A percentile compares a stretch with the other conserved stretches of the same genome.
Evolutionary conservation across 2,113 vertebrate species (phyloP).

Genomic region (Tachysurus vachellii): DNA sequence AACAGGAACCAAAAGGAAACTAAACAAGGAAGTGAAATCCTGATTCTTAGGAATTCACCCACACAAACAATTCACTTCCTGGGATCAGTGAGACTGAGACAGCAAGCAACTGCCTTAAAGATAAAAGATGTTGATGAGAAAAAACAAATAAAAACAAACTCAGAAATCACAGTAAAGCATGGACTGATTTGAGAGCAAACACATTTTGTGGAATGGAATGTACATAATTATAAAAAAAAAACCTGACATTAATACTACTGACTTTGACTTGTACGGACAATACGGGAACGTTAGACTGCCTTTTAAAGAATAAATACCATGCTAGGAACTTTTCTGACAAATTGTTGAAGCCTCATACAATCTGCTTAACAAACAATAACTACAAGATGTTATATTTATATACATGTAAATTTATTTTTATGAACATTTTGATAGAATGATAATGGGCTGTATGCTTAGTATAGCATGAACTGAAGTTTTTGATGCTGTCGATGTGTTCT

Average conservation of each 20-base stretch:
- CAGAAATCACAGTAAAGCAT: neutral
- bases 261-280: neutral
- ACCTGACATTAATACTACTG: neutral
- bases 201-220: neutral
- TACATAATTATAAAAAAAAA: neutral
- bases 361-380: no score
- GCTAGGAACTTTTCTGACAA: no score
- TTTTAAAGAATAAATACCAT: no score
- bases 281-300: neutral
- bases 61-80: neutral
- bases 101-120: neutral
- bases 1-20: constrained; percentile 25
- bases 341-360: no score
- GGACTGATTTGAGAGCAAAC: neutral
- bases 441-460: no score
- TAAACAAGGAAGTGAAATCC: constrained; percentile 29
- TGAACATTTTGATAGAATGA: no score
- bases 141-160: neutral
- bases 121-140: neutral
- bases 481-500: no score
- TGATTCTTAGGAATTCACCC: constrained; percentile 9
- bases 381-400: no score
- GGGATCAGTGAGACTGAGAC: neutral
- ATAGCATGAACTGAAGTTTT: no score
- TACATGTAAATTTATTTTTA: no score